Evolutionary conservation across 2,113 vertebrate genomes (phyloP).

Genomic region (Xyliphius kryptos): DNA sequence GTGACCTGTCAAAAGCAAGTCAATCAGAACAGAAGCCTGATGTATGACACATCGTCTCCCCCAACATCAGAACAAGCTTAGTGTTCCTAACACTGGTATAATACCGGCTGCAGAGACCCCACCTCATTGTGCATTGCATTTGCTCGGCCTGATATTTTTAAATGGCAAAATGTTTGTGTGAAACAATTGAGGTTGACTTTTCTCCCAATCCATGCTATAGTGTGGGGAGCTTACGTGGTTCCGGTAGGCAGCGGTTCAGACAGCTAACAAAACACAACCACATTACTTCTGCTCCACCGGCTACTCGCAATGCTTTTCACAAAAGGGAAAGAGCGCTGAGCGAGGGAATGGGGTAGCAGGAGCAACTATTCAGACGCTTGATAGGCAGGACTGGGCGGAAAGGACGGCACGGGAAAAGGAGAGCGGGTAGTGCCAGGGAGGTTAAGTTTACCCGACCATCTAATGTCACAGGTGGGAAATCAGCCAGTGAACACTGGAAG

Average conservation of each 20-base stretch:
- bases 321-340: conserved; percentile 78
- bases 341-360: conserved; percentile 67
- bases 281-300: conserved; percentile 80
- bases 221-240: conserved; percentile 82
- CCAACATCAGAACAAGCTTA: conserved; percentile 69
- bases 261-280: conserved; percentile 83
- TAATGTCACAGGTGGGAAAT: too few relatives aligned
- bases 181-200: conserved; percentile 84
- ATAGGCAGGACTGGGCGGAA: conserved; percentile 46
- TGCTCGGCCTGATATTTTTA: conserved; percentile 77
- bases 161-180: conserved; percentile 84
- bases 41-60: conserved; percentile 65
- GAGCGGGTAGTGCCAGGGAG: not conserved
- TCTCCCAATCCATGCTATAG: conserved; percentile 79
- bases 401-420: conserved; percentile 49
- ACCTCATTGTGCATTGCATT: too few relatives aligned
- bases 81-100: conserved; percentile 80
- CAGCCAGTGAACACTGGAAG: too few relatives aligned
- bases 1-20: conserved; percentile 30
- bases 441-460: not conserved
- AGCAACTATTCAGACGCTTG: conserved; percentile 63
- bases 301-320: conserved; percentile 86
- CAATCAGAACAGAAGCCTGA: conserved; percentile 76
- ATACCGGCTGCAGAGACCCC: conserved; percentile 72
- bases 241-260: conserved; percentile 87